Percentiles rank a stretch among this genome's conserved stretches.
Evolutionary conservation across 1,140 invertebrate genomes (phyloP).

Genomic region (Drosophila sulfurigaster): DNA sequence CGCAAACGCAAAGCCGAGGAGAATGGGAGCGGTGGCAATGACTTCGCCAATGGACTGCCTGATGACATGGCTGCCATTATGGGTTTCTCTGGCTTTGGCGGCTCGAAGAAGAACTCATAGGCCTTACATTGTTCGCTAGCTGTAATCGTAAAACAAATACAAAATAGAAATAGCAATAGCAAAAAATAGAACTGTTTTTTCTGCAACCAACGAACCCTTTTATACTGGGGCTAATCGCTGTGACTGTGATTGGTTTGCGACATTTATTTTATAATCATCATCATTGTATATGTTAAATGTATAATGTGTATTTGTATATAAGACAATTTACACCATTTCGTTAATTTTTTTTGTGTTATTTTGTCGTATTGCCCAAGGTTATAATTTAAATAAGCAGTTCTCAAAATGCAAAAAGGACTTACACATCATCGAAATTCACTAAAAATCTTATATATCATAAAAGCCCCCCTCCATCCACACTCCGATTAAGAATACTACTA

Average conservation of each 20-base stretch:
- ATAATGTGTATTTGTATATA: conserved; percentile 54
- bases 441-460: conserved; percentile 58
- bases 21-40: conserved; percentile 85
- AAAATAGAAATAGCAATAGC: conserved; percentile 27
- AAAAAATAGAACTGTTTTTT: conserved; percentile 41
- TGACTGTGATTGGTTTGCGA: conserved; percentile 67
- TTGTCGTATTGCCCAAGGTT: conserved; percentile 65
- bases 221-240: conserved; percentile 44
- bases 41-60: conserved; percentile 88
- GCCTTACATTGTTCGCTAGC: conserved; percentile 39
- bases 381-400: conserved; percentile 78
- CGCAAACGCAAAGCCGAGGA: conserved; percentile 95
- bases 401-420: conserved; percentile 65
- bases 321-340: conserved; percentile 68
- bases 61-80: conserved; percentile 97
- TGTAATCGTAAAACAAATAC: conserved; percentile 45
- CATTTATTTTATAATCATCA: conserved; percentile 73
- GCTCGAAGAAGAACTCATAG: conserved; percentile 91
- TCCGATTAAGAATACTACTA: conserved; percentile 28
- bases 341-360: conserved; percentile 35
- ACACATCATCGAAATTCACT: conserved; percentile 56
- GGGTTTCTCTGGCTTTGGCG: conserved; percentile 98
- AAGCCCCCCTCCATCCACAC: conserved; percentile 31
- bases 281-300: conserved; percentile 24
- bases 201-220: conserved; percentile 43